Conservation (phyloP, 1,140 invertebrate genomes). For the Achatina immaculata region DNA sequence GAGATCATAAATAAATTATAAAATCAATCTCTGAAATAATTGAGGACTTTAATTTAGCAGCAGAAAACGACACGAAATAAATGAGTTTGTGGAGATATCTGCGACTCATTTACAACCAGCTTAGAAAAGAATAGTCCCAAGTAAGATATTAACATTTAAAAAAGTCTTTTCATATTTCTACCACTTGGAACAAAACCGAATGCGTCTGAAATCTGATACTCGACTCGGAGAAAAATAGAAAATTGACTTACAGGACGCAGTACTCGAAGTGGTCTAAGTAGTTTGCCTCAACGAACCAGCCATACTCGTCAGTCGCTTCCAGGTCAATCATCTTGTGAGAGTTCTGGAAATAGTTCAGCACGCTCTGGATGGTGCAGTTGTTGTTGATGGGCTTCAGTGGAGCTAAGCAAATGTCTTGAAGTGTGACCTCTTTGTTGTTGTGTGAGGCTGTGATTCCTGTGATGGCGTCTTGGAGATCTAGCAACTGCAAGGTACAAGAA, state of each 20-base stretch:
- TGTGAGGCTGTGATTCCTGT: constrained; percentile 51
- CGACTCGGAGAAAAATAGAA: no score
- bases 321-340: constrained; percentile 55
- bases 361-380: constrained; percentile 88
- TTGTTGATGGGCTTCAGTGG: constrained; percentile 80
- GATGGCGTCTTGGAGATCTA: constrained; percentile 84
- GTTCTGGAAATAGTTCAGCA: constrained; percentile 90
- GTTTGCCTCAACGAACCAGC: constrained; percentile 71
- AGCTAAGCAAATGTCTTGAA: constrained; percentile 91
- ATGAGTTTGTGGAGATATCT: no score
- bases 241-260: constrained; percentile 71
- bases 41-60: no score
- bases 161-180: no score
- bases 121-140: no score
- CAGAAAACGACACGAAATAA: no score
- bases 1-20: no score
- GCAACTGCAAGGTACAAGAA: constrained; percentile 73
- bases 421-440: constrained; percentile 72
- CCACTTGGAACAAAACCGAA: no score
- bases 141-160: no score
- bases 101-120: no score
- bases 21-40: no score
- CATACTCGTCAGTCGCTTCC: constrained; percentile 44
- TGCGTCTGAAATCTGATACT: no score
- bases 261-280: constrained; percentile 85